phyloP scores from a whole-genome alignment of 2,113 vertebrate genomes.

The Todiramphus chloris region DNA sequence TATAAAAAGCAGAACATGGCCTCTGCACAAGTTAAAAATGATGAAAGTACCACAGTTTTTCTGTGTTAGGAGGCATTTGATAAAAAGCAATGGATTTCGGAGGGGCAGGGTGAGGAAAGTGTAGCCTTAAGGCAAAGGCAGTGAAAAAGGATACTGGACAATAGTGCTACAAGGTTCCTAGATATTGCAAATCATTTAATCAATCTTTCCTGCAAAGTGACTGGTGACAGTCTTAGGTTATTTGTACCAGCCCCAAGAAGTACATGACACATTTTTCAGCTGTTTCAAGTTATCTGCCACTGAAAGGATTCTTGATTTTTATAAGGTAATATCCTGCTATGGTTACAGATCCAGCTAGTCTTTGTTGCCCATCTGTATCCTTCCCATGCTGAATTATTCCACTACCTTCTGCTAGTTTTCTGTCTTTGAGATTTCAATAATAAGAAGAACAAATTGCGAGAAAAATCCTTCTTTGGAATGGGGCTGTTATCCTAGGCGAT shows the following conservation, averaged over 20 bases:
- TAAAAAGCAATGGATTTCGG: not conserved
- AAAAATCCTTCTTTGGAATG: not conserved
- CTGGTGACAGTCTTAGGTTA: not conserved
- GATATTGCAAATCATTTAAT: not conserved
- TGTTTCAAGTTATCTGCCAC: not conserved
- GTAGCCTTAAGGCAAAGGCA: not conserved
- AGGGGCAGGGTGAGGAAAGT: fast-evolving
- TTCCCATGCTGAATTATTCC: not conserved
- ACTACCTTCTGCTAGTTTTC: not conserved
- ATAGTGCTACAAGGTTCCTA: not conserved
- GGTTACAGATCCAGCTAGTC: not conserved
- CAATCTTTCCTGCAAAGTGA: not conserved
- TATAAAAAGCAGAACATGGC: not conserved
- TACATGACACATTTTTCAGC: not conserved
- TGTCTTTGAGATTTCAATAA: not conserved
- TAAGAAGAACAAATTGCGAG: not conserved
- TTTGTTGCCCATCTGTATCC: not conserved
- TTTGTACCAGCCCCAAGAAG: slow-evolving; percentile 1
- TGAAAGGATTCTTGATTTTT: not conserved
- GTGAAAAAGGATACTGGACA: not conserved
- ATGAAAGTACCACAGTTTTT: not conserved
- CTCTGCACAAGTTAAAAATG: not conserved
- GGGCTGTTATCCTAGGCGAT: not conserved
- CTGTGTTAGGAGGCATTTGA: not conserved
- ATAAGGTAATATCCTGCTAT: not conserved